These are phyloP conservation scores for Eupithecia pulchellata DNA, from an alignment of 2,888 invertebrate species.

Conservation along the genomic window DNA sequence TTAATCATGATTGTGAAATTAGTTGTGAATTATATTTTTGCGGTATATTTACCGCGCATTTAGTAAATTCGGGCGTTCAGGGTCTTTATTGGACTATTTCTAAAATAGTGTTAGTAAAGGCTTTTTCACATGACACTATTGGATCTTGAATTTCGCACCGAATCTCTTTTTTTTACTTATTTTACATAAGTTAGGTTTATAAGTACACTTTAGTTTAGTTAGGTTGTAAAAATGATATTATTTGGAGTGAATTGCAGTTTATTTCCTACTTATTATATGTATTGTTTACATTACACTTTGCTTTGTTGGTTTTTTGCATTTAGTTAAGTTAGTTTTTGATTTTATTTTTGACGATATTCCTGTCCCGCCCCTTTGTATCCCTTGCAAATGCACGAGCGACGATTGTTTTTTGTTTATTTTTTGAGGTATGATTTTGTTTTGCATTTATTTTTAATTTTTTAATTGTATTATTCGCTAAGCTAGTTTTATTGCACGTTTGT, in stretches of 20 bases:
- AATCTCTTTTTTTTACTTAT: slow-evolving; percentile 54
- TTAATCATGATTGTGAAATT: slow-evolving; percentile 46
- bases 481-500: slow-evolving; percentile 18
- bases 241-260: slow-evolving; percentile 61
- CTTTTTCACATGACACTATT: slow-evolving; percentile 56
- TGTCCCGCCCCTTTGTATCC: slow-evolving; percentile 69
- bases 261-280: slow-evolving; percentile 59
- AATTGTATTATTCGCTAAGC: not conserved
- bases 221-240: slow-evolving; percentile 77
- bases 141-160: slow-evolving; percentile 54
- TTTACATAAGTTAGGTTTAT: slow-evolving; percentile 63
- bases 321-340: slow-evolving; percentile 56
- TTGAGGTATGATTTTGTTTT: slow-evolving; percentile 74
- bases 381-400: slow-evolving; percentile 75
- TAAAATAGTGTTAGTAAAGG: slow-evolving; percentile 78
- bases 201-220: slow-evolving; percentile 72
- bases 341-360: slow-evolving; percentile 50
- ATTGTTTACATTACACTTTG: slow-evolving; percentile 51
- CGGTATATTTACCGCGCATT: slow-evolving; percentile 40
- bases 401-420: slow-evolving; percentile 63
- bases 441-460: slow-evolving; percentile 42
- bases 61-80: slow-evolving; percentile 53
- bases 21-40: slow-evolving; percentile 53
- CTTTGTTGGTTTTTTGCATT: slow-evolving; percentile 58
- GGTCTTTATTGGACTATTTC: slow-evolving; percentile 79